Evolutionary conservation across 1,140 invertebrate species (phyloP).

Genomic region (Euglossa dilemma): DNA sequence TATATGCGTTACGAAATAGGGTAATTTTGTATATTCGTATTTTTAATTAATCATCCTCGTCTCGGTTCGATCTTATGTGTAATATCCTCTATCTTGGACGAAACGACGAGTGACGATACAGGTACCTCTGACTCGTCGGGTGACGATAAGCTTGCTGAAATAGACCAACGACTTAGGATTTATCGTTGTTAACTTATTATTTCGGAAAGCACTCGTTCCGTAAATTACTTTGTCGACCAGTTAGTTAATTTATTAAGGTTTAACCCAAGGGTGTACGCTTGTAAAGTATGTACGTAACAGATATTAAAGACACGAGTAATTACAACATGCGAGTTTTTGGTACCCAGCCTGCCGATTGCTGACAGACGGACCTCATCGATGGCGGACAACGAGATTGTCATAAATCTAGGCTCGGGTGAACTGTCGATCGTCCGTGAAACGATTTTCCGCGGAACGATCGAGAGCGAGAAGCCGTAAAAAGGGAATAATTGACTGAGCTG

Average conservation of each 20-base stretch:
- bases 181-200: background rate
- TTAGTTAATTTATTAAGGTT: conserved; percentile 1
- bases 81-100: no score
- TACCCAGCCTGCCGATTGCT: no score
- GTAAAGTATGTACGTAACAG: background rate
- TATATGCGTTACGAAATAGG: background rate
- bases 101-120: no score
- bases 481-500: no score
- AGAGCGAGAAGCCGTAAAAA: no score
- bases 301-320: background rate
- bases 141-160: background rate
- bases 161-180: background rate
- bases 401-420: no score
- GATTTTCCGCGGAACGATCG: no score
- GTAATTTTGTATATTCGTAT: background rate
- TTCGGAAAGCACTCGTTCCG: background rate
- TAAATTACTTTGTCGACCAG: background rate
- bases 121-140: no score
- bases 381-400: no score
- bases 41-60: background rate
- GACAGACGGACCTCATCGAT: no score
- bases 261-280: background rate
- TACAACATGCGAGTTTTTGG: background rate
- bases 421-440: no score
- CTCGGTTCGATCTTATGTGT: background rate